Base-by-base conservation (phyloP, 2,113 vertebrate genomes). In the Mustelus asterias region DNA sequence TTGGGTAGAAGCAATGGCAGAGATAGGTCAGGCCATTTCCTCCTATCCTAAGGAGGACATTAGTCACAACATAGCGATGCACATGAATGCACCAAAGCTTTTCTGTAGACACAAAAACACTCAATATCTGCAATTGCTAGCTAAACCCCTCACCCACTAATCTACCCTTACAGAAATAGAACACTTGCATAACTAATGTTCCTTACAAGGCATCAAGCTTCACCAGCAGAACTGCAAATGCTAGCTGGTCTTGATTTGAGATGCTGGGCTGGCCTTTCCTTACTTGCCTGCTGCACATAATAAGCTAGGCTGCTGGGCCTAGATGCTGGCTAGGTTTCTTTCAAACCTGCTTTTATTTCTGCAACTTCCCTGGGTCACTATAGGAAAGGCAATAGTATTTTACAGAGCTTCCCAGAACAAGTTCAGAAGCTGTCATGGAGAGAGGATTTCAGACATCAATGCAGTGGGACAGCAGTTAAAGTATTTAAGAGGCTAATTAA, bases 81-180 rank as follows among this genome's bases (percentile, higher is more conserved):
- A 95, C 94, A 72, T 72, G 94, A 95, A 95, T 76, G 22, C 69
- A 95, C 26, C 69, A 72, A 22, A 72, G 94, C 41, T 18, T 95
- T 76, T 33, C 44, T 48, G 24, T 29, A 33, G 44, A 72, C 20
- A 33, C 69, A 76, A 95, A 95, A 95, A 76, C 69, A 72, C 48
- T 70, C 67, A 33, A 29, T 76, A 76, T 54, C 41, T 95, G 41
- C 41, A 24, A 72, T 18, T 72, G 58, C 41, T 10, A 54, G 26
- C 3, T 72, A 72, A 95, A 72, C 60, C 60, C 89, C n/a, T 93
- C 18, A 22, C 63, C 69, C 94, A 54, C 41, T 33, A 48, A 48
- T 76, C 44, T 48, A 41, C 20, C 41, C 26, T 48, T 33, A 54
- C 8, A 1, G 26, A 72, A 72, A 20, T 54, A 95, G 44, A 72